Evolutionary conservation across 64 coral and sea anemone species (phyloP).

Genomic region (Astreopora myriophthalma): DNA sequence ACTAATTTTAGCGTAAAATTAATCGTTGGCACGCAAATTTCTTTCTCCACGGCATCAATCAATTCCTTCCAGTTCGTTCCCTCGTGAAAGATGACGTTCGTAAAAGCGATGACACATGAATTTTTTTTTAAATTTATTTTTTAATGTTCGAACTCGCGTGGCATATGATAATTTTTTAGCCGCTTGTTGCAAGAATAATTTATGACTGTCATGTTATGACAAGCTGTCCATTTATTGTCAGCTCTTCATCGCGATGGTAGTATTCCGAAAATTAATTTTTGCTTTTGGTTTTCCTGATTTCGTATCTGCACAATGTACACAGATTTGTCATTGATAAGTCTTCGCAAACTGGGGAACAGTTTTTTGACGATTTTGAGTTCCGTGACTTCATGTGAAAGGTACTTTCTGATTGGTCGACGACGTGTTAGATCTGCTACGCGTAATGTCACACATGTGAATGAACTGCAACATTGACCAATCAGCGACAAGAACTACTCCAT

Average conservation of each 20-base stretch:
- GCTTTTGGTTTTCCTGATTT: neutral
- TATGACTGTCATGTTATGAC: neutral
- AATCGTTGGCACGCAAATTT: no score
- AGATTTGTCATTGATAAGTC: neutral
- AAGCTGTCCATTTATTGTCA: neutral
- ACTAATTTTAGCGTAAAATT: no score
- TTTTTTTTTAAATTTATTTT: neutral
- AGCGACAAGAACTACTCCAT: conserved; percentile 22
- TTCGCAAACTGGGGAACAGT: no score
- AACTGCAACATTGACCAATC: neutral
- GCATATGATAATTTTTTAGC: conserved; percentile 28
- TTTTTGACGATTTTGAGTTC: neutral
- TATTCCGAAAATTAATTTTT: neutral
- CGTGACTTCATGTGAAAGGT: neutral
- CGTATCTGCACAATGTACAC: neutral
- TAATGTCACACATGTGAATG: conserved; percentile 57
- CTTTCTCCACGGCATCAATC: neutral
- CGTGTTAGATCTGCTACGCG: neutral
- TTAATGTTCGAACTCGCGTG: neutral
- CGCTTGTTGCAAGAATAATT: conserved; percentile 12
- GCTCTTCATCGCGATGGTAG: neutral
- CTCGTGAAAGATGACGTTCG: neutral
- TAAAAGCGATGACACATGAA: neutral
- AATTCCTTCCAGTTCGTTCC: neutral
- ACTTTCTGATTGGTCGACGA: neutral